phyloP scores from a whole-genome alignment of 2,888 invertebrate species.

The Chymomyza caudatula region DNA sequence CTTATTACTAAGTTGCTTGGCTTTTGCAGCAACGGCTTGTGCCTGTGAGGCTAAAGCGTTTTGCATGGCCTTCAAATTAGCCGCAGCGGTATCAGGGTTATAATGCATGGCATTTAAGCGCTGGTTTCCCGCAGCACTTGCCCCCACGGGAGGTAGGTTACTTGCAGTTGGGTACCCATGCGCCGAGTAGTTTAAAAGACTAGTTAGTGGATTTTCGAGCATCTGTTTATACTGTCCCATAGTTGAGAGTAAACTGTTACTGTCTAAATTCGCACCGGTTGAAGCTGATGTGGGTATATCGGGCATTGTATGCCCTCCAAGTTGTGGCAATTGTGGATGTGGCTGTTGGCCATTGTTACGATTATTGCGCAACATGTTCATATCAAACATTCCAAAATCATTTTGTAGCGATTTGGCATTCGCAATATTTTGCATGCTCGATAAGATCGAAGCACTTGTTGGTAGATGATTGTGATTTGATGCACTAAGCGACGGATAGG shows the following conservation, averaged over 20 bases:
- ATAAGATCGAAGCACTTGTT: constrained; percentile 21
- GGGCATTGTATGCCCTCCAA: constrained; percentile 22
- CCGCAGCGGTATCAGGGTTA: too few species aligned
- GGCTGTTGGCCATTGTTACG: neutral
- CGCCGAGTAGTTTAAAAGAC: constrained; percentile 27
- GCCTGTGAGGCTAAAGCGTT: neutral
- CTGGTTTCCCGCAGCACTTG: neutral
- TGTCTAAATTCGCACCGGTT: constrained; percentile 9
- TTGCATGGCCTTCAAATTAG: neutral
- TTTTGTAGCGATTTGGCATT: constrained; percentile 18
- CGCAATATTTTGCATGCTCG: constrained; percentile 30
- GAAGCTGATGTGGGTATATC: constrained; percentile 16
- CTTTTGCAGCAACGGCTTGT: neutral
- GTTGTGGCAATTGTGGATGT: neutral
- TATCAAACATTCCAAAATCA: constrained; percentile 36
- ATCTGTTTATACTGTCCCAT: constrained; percentile 43
- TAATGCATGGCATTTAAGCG: constrained; percentile 11
- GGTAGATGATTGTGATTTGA: constrained; percentile 24
- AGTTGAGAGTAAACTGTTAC: constrained; percentile 22
- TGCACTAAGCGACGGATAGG: constrained; percentile 19
- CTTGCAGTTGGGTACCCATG: constrained; percentile 25
- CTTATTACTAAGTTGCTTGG: neutral
- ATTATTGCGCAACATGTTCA: constrained; percentile 22
- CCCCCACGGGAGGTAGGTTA: neutral
- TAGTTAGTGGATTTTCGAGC: constrained; percentile 42